Evolutionary conservation across 2,888 invertebrate genomes (phyloP).

Genomic region (Agonopterix arenella): DNA sequence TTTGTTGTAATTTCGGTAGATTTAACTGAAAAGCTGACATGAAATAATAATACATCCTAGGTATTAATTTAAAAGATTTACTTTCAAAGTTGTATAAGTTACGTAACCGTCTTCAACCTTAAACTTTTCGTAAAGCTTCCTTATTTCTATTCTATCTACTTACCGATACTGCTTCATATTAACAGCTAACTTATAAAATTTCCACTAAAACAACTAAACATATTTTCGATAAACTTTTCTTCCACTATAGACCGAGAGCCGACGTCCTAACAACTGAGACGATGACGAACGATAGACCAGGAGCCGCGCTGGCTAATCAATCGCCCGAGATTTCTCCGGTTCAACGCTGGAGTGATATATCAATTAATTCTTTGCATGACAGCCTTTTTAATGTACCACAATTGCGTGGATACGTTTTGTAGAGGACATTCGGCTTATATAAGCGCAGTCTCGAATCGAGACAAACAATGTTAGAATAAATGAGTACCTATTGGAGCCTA

Average conservation of each 20-base stretch:
- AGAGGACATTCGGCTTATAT: conserved; percentile 6
- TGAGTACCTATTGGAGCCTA: no score
- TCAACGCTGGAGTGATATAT: conserved; percentile 32
- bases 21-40: no score
- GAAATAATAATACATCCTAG: no score
- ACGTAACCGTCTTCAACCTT: no score
- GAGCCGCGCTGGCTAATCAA: conserved; percentile 29
- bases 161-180: neutral
- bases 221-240: neutral
- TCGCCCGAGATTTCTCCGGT: conserved; percentile 39
- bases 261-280: neutral
- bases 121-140: no score
- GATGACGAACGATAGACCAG: conserved; percentile 10
- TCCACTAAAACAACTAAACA: neutral
- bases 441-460: conserved; percentile 12
- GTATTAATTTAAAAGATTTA: no score
- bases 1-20: no score
- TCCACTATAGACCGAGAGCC: conserved; percentile 1
- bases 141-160: no score
- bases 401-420: neutral
- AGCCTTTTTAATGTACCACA: conserved; percentile 30
- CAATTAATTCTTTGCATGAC: conserved; percentile 56
- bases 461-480: no score
- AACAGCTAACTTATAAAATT: neutral
- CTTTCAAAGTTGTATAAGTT: no score